Evolutionary conservation across 2,797 vertebrate species (phyloP).

Genomic region (Harpagifer antarcticus): DNA sequence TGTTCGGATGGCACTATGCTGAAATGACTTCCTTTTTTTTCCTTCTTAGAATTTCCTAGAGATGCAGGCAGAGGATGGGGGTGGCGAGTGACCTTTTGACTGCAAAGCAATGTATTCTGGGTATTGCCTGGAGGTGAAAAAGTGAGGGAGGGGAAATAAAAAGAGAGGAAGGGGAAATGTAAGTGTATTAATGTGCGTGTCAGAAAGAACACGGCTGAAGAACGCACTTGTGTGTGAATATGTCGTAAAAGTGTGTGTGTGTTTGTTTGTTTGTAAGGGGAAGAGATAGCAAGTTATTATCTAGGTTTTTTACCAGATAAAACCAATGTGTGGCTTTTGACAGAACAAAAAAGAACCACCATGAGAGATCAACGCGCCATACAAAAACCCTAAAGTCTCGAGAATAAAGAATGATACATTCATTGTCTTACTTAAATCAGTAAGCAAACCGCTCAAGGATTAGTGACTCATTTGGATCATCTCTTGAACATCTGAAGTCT

Average conservation of each 20-base stretch:
- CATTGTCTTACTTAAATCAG: neutral
- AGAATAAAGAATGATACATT: neutral
- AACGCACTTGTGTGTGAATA: neutral
- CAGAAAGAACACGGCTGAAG: neutral
- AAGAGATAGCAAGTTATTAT: neutral
- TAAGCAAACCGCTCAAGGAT: neutral
- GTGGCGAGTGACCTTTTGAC: slow-evolving; percentile 36
- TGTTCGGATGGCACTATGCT: slow-evolving; percentile 12
- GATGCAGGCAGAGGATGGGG: slow-evolving; percentile 8
- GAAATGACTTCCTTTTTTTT: slow-evolving; percentile 14
- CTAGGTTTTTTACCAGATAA: neutral
- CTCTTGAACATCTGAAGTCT: no score
- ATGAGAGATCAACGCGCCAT: neutral
- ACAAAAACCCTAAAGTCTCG: neutral
- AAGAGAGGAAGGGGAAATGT: neutral
- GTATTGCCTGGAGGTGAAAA: slow-evolving; percentile 34
- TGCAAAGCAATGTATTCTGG: slow-evolving; percentile 38
- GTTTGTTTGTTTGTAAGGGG: neutral
- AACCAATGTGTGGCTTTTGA: neutral
- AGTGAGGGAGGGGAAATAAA: slow-evolving; percentile 15
- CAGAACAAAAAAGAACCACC: neutral
- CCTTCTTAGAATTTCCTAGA: slow-evolving; percentile 4
- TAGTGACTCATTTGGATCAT: no score
- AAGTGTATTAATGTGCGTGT: slow-evolving; percentile 2
- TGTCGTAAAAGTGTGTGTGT: neutral